Percentiles rank a stretch among this genome's conserved stretches.
phyloP scores from a whole-genome alignment of 2,113 vertebrate genomes.

The Menura novaehollandiae region DNA sequence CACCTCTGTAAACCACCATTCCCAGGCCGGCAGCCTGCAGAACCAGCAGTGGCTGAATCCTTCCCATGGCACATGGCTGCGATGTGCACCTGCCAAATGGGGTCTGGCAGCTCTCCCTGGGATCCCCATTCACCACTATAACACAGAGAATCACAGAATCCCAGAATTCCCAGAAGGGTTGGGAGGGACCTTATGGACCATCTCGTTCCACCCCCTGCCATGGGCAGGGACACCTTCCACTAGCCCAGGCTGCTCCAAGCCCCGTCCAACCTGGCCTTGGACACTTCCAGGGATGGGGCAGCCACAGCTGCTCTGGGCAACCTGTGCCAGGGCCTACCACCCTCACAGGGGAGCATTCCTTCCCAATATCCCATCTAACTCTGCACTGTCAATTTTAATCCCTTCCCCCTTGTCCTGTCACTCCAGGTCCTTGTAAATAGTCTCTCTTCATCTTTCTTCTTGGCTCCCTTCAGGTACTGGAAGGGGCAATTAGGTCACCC shows the following conservation, averaged over 20 bases:
- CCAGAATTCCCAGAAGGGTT: background rate
- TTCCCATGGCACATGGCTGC: accelerated
- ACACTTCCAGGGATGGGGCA: background rate
- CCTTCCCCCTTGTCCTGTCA: background rate
- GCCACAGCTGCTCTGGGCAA: background rate
- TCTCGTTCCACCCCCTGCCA: background rate
- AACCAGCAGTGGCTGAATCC: background rate
- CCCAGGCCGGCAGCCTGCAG: background rate
- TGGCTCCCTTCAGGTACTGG: background rate
- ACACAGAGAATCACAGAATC: background rate
- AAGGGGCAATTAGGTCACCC: background rate
- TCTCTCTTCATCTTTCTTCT: background rate
- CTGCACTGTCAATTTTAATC: background rate
- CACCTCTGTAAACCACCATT: background rate
- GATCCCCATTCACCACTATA: too few species aligned
- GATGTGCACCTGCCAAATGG: background rate
- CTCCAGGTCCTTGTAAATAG: background rate
- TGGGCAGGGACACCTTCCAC: background rate
- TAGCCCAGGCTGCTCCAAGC: background rate
- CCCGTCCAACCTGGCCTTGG: background rate
- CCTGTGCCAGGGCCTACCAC: background rate
- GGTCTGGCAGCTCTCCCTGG: background rate
- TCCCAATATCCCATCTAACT: background rate
- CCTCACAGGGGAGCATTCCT: background rate
- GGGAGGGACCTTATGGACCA: background rate